Conservation (phyloP, 2,113 vertebrate species). For the Pleuronectes platessa region DNA sequence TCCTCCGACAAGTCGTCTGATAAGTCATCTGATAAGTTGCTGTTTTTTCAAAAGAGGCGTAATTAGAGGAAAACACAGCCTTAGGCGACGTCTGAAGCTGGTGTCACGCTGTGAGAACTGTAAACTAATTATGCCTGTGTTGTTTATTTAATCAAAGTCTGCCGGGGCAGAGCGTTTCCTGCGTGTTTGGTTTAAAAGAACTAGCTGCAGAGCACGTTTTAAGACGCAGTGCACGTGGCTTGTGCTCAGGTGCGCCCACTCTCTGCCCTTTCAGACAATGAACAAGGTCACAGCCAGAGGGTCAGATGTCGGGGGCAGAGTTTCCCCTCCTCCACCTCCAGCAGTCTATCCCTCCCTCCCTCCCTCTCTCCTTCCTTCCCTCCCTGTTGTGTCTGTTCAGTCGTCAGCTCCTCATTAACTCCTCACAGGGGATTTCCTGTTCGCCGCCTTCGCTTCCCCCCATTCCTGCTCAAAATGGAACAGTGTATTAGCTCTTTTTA, state of each 20-base stretch:
- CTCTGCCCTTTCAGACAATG: slow-evolving; percentile 64
- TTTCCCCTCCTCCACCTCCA: slow-evolving; percentile 54
- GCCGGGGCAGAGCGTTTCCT: background rate
- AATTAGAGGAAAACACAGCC: slow-evolving; percentile 56
- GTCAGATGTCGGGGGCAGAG: slow-evolving; percentile 74
- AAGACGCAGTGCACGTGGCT: slow-evolving; percentile 6
- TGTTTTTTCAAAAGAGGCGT: slow-evolving; percentile 48
- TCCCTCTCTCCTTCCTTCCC: slow-evolving; percentile 19
- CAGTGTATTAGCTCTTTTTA: slow-evolving; percentile 50
- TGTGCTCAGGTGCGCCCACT: slow-evolving; percentile 57
- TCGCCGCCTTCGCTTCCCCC: slow-evolving; percentile 56
- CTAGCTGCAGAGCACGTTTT: background rate
- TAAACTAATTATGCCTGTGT: slow-evolving; percentile 67
- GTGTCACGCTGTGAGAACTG: slow-evolving; percentile 46
- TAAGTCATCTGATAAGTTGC: slow-evolving; percentile 43
- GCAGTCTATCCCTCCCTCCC: slow-evolving; percentile 12
- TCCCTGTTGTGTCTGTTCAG: slow-evolving; percentile 77
- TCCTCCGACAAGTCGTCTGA: slow-evolving; percentile 44
- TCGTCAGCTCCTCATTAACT: slow-evolving; percentile 79
- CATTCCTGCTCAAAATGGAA: slow-evolving; percentile 63
- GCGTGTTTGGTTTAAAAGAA: slow-evolving; percentile 3
- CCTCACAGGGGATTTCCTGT: slow-evolving; percentile 77
- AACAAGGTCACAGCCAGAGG: slow-evolving; percentile 74
- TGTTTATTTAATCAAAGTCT: slow-evolving; percentile 64
- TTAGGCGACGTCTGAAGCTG: slow-evolving; percentile 45